These are phyloP conservation scores for Brachyistius frenatus DNA, from an alignment of 2,113 vertebrate species.

Conservation along the genomic window DNA sequence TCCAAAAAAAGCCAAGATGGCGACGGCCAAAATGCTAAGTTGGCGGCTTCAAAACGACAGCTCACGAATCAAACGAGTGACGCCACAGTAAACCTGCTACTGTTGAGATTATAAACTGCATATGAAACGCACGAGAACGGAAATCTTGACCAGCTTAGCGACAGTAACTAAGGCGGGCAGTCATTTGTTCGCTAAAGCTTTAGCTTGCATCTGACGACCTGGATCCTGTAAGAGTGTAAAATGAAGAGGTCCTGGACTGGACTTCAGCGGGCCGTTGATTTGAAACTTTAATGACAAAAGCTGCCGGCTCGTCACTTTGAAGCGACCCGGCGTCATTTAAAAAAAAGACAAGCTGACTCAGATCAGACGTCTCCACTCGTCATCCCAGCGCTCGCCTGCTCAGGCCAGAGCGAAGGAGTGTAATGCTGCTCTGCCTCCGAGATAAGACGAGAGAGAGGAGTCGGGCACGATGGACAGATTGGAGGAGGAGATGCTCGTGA, in stretches of 20 bases:
- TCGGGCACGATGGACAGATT: slow-evolving; percentile 20
- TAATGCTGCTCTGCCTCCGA: slow-evolving; percentile 20
- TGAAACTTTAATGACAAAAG: slow-evolving; percentile 6
- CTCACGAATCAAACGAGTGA: too few species aligned
- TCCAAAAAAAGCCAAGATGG: too few species aligned
- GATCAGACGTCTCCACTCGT: slow-evolving; percentile 18
- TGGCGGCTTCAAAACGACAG: too few species aligned
- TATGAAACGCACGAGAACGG: too few species aligned
- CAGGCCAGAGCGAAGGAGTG: background rate
- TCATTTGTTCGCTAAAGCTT: background rate
- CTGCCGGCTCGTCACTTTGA: background rate
- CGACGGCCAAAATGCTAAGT: too few species aligned
- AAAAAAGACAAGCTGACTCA: background rate
- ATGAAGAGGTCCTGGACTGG: fast-evolving
- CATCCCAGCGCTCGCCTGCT: background rate
- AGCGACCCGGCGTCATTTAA: background rate
- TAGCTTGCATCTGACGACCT: background rate
- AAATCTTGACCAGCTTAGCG: too few species aligned
- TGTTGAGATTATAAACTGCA: too few species aligned
- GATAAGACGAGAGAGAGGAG: slow-evolving; percentile 27
- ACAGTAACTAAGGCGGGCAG: too few species aligned
- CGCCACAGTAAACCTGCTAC: too few species aligned
- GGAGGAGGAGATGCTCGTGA: slow-evolving; percentile 51
- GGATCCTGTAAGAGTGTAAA: background rate
- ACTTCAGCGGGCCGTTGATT: background rate